These are phyloP conservation scores for Polypedilum vanderplanki DNA, from an alignment of 1,140 invertebrate genomes.

Conservation along the genomic window DNA sequence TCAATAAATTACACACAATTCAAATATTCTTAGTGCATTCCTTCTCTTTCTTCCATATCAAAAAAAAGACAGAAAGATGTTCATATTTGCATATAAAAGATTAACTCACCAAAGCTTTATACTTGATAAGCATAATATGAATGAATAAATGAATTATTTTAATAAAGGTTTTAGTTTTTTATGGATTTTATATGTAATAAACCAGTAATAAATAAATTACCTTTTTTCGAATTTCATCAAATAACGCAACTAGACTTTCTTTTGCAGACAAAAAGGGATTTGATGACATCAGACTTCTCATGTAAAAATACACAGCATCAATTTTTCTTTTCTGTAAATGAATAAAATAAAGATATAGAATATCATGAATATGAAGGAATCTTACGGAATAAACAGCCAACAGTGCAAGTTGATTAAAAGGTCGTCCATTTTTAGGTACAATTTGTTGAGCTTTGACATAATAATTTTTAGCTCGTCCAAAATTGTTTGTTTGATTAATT, in stretches of 20 bases:
- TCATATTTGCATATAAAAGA: background rate
- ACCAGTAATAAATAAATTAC: slow-evolving; percentile 45
- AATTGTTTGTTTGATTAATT: slow-evolving; percentile 75
- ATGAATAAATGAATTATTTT: background rate
- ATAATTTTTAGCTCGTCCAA: slow-evolving; percentile 75
- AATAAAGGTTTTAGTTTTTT: background rate
- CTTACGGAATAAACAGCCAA: slow-evolving; percentile 82
- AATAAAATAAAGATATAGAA: slow-evolving; percentile 32
- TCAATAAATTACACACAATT: too few relatives aligned
- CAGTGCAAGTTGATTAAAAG: slow-evolving; percentile 92
- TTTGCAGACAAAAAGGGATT: slow-evolving; percentile 85
- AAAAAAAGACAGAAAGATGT: too few relatives aligned
- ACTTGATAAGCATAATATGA: slow-evolving; percentile 11
- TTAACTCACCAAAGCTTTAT: slow-evolving; percentile 23
- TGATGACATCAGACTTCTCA: slow-evolving; percentile 87
- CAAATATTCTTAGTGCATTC: too few relatives aligned
- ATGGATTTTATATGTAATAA: slow-evolving; percentile 30
- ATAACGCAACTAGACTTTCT: slow-evolving; percentile 78
- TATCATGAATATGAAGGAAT: slow-evolving; percentile 34
- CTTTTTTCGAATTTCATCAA: slow-evolving; percentile 92
- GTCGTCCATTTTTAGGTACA: slow-evolving; percentile 89
- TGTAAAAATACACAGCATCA: slow-evolving; percentile 96
- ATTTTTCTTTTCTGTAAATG: slow-evolving; percentile 73
- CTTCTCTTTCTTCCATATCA: too few relatives aligned
- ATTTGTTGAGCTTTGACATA: slow-evolving; percentile 90